These are phyloP conservation scores for Rattus norvegicus DNA, from an alignment of 2,113 vertebrate species.

Conservation along the genomic window DNA sequence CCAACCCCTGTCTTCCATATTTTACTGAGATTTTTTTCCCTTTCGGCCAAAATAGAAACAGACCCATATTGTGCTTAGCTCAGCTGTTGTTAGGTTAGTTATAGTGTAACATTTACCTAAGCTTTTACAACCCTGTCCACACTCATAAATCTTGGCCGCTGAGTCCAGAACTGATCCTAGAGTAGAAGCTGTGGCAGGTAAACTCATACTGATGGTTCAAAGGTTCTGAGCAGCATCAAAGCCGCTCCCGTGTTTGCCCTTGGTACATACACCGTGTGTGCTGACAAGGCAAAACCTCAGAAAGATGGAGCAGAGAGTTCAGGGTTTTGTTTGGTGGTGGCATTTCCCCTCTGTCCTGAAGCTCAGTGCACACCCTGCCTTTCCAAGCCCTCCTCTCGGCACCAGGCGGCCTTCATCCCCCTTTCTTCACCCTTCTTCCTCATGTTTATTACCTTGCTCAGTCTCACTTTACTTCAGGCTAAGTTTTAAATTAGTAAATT, in stretches of 20 bases:
- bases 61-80: not conserved
- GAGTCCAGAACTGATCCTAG: conserved; percentile 25
- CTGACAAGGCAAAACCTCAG: conserved; percentile 1
- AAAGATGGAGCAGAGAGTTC: conserved; percentile 17
- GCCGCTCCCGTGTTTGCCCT: conserved; percentile 38
- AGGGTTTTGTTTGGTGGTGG: not conserved
- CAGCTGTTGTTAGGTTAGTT: conserved; percentile 48
- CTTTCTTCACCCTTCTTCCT: not conserved
- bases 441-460: not conserved
- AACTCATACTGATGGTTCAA: conserved; percentile 38
- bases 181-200: not conserved
- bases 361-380: not conserved
- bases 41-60: not conserved
- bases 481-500: conserved; percentile 35
- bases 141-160: conserved; percentile 49
- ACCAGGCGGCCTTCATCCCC: not conserved
- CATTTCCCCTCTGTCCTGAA: conserved; percentile 24
- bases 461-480: conserved; percentile 22
- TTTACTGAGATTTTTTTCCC: not conserved
- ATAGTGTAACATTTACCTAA: conserved; percentile 55
- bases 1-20: conserved; percentile 2
- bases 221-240: conserved; percentile 57
- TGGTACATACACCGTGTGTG: not conserved
- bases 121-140: conserved; percentile 62
- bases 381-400: not conserved